A percentile compares a stretch with the other conserved stretches of the same genome.
Conservation (phyloP, 2,888 invertebrate species). For the Lamellibrachia columna region DNA sequence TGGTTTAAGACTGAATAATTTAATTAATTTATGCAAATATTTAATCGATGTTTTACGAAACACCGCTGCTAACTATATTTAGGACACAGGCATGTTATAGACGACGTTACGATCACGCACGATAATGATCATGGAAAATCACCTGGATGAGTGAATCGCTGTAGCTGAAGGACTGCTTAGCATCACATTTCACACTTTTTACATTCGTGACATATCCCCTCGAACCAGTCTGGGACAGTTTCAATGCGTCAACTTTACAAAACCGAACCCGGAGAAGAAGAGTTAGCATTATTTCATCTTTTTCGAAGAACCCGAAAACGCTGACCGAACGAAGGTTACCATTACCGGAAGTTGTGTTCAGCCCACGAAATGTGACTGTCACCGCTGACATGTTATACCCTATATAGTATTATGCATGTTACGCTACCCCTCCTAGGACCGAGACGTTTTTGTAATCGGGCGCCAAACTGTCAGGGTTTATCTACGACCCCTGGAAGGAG, state of each 20-base stretch:
- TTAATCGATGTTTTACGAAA: background rate
- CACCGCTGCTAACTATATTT: background rate
- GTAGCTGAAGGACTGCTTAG: background rate
- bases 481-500: no score
- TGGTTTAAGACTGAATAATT: background rate
- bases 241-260: background rate
- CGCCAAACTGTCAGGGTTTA: no score
- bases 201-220: background rate
- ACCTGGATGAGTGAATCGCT: conserved; percentile 16
- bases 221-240: background rate
- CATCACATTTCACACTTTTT: background rate
- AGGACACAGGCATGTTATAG: background rate
- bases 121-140: background rate
- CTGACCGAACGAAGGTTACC: conserved; percentile 10
- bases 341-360: conserved; percentile 10
- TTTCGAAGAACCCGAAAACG: background rate
- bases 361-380: background rate
- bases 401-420: background rate
- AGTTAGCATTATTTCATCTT: conserved; percentile 6
- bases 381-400: background rate
- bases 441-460: no score
- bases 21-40: background rate
- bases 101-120: background rate
- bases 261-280: conserved; percentile 11
- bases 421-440: no score